Evolutionary conservation across 2,113 vertebrate species (phyloP), one percentile per base, ranked within the genome.

Genomic region (Poecile atricapillus): DNA sequence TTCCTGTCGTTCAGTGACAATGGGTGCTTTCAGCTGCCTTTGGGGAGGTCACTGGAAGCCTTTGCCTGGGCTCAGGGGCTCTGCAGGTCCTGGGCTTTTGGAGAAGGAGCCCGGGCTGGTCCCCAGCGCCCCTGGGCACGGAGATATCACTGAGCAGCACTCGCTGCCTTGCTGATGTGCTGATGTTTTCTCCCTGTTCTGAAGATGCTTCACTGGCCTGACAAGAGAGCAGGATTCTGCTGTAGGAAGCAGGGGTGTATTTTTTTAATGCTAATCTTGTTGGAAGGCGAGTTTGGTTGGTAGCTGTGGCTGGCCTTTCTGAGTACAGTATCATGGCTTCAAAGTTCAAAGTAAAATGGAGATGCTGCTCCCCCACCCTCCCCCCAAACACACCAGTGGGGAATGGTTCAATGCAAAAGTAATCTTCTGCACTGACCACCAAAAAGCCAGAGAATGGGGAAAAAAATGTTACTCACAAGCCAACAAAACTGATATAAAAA

Each of bases 241-340:
- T 76, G 78, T 33, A 28, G 82, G 83, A 87, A 63, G 8, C 22
- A 27, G 62, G 75, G 83, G 52, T 67, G 21, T 28, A 3, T 17
- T 17, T 77, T 79, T 74, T 64, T 12, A 55, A 56, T 43, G 80
- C 60, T 83, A 23, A 67, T 78, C 71, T 90, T 56, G 25, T 33
- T 81, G 79, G 83, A 84, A 81, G 89, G 68, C 0, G 0, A 83
- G 83, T 92, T 95, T 92, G 83, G 90, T 89, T 80, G 86, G 62
- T 75, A 87, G 89, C 89, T 95, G 78, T 71, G 90, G 85, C 64
- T 83, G 80, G 70, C 49, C 83, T 90, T 83, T 92, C 91, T 64
- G 35, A 78, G 64, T n/a, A 62, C n/a, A 64, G 80, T 35, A 35
- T 74, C 87, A 94, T 95, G 94, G 96, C 89, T 97, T 97, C 87